phyloP scores from a whole-genome alignment of 2,888 invertebrate genomes.

The Oasisia sp. region DNA sequence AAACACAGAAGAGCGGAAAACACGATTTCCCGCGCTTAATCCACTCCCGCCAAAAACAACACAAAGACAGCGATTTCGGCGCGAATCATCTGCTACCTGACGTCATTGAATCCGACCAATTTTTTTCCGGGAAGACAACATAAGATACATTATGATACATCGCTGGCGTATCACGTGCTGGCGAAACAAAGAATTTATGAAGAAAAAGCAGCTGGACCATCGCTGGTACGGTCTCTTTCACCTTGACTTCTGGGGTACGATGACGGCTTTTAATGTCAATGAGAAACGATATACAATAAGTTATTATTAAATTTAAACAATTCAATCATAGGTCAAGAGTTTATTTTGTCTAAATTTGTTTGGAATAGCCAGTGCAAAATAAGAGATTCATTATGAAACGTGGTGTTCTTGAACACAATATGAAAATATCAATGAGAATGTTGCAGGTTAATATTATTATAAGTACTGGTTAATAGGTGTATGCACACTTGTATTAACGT shows the following conservation, averaged over 20 bases:
- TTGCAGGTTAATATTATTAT: too few species aligned
- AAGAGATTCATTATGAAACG: too few species aligned
- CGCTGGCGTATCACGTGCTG: not conserved
- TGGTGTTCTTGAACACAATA: too few species aligned
- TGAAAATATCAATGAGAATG: too few species aligned
- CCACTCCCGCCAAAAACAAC: conserved; percentile 7
- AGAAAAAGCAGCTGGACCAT: not conserved
- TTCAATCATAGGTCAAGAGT: not conserved
- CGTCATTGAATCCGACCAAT: not conserved
- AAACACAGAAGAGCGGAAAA: not conserved
- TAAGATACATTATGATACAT: not conserved
- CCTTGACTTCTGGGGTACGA: not conserved
- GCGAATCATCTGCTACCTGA: conserved; percentile 1
- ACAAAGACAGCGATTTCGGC: conserved; percentile 17
- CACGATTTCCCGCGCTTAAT: conserved; percentile 7
- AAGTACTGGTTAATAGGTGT: too few species aligned
- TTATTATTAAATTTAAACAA: not conserved
- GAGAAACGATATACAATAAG: not conserved
- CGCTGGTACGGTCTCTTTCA: not conserved
- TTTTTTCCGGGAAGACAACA: not conserved
- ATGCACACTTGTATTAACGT: too few species aligned
- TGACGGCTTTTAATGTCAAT: not conserved
- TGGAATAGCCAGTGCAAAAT: too few species aligned
- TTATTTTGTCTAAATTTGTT: too few species aligned
- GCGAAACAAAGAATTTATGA: not conserved